A percentile compares a stretch with the other conserved stretches of the same genome.
Conservation (phyloP, 2,113 vertebrate species). For the Dromiciops gliroides region DNA sequence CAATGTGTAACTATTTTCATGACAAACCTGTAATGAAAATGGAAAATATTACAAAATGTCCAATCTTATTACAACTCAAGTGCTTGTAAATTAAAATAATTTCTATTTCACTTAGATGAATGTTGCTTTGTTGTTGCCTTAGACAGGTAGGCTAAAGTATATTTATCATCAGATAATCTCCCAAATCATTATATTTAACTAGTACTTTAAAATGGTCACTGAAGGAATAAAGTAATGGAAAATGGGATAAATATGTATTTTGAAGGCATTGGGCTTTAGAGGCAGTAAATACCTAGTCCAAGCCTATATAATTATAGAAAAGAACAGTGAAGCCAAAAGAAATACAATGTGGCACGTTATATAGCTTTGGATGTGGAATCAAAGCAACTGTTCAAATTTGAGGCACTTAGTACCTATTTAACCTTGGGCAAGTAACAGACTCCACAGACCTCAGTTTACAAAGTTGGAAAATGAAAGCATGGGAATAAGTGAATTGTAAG, state of each 20-base stretch:
- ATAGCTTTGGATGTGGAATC: background rate
- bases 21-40: constrained; percentile 45
- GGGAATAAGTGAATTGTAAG: background rate
- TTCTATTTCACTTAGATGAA: background rate
- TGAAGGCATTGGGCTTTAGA: background rate
- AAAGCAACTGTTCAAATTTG: background rate
- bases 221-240: background rate
- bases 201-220: background rate
- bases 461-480: background rate
- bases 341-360: background rate
- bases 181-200: background rate
- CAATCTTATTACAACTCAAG: background rate
- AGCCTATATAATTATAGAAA: background rate
- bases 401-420: background rate
- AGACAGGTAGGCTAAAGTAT: background rate
- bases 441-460: background rate
- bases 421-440: background rate
- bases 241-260: background rate
- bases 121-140: background rate
- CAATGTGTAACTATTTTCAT: background rate
- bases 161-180: background rate
- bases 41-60: background rate
- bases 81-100: background rate
- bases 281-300: background rate
- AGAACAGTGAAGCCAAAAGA: background rate